These are phyloP conservation scores for Bombus impatiens DNA, from an alignment of 1,140 invertebrate species.

Conservation along the genomic window DNA sequence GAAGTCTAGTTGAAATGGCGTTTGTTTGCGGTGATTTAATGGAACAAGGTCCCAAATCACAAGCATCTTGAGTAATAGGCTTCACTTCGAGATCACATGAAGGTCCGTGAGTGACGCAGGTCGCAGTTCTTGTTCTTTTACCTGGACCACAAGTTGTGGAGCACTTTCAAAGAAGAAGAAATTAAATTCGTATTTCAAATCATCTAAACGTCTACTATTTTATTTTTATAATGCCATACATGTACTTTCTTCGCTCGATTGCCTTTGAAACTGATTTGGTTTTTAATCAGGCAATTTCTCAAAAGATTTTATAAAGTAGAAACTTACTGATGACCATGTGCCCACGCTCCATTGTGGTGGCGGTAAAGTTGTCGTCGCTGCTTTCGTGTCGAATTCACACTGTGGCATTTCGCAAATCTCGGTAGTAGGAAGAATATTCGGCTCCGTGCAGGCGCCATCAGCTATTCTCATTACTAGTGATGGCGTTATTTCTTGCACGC, in stretches of 20 bases:
- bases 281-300: not conserved
- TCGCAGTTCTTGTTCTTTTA: conserved; percentile 65
- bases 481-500: conserved; percentile 79
- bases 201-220: not conserved
- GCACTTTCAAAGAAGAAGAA: conserved; percentile 62
- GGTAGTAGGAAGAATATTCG: conserved; percentile 60
- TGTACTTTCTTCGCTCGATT: not conserved
- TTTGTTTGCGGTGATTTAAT: conserved; percentile 38
- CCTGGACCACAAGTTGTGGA: conserved; percentile 73
- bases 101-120: conserved; percentile 61
- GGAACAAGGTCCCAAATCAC: conserved; percentile 67
- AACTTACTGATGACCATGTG: conserved; percentile 72
- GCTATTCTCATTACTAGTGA: conserved; percentile 77
- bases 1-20: conserved; percentile 45
- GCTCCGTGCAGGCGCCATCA: conserved; percentile 75
- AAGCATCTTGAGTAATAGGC: conserved; percentile 67
- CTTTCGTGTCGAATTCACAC: conserved; percentile 63
- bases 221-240: not conserved
- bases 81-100: conserved; percentile 64
- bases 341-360: conserved; percentile 65
- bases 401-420: conserved; percentile 70
- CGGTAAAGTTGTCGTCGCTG: conserved; percentile 16
- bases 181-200: not conserved
- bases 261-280: not conserved
- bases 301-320: not conserved